phyloP scores from a whole-genome alignment of 2,888 invertebrate species.

The Meandrusa payeni region DNA sequence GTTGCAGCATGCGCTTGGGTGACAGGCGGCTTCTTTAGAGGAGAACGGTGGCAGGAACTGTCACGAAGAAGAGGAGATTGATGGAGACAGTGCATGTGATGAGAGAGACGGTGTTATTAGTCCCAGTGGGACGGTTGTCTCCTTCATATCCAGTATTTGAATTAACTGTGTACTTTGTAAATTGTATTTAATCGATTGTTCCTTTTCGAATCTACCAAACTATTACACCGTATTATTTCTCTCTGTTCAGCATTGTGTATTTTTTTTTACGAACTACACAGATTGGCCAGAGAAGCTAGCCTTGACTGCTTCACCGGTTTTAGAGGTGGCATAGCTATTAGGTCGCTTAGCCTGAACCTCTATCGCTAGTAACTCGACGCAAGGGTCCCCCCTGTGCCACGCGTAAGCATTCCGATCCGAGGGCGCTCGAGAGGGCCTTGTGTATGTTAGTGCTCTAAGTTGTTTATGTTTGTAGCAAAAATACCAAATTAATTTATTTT shows the following conservation, averaged over 20 bases:
- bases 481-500: neutral
- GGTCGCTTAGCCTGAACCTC: no score
- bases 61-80: neutral
- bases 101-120: conserved; percentile 34
- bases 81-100: conserved; percentile 5
- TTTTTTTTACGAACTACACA: neutral
- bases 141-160: conserved; percentile 64
- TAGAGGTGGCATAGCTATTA: no score
- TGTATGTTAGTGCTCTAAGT: neutral
- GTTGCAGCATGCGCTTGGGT: conserved; percentile 55
- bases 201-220: conserved; percentile 22
- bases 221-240: conserved; percentile 11
- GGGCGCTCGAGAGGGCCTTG: no score
- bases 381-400: no score
- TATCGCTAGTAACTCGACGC: no score
- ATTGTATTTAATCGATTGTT: conserved; percentile 2
- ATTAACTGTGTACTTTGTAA: neutral
- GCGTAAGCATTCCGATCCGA: no score
- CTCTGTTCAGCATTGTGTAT: neutral
- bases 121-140: conserved; percentile 55
- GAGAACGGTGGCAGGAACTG: neutral
- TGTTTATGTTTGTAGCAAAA: neutral
- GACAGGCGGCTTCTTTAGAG: conserved; percentile 36
- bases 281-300: no score
- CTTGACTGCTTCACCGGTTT: no score